Evolutionary conservation across 2,113 vertebrate genomes (phyloP).

Genomic region (Phodopus roborovskii): DNA sequence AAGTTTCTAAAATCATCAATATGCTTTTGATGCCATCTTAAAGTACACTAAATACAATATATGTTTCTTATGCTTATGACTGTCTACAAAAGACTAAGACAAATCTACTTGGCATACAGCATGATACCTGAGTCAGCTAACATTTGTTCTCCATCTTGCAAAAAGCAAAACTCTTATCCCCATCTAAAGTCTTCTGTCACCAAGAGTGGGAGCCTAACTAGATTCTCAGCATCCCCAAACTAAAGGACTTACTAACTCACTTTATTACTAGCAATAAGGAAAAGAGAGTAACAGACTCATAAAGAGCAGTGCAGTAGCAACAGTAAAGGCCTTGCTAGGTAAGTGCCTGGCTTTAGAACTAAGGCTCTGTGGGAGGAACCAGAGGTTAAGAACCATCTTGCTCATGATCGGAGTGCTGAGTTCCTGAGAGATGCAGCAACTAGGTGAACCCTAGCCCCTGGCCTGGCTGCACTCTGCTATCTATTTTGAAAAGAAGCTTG

Average conservation of each 20-base stretch:
- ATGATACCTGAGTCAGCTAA: background rate
- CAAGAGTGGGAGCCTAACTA: background rate
- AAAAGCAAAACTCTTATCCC: background rate
- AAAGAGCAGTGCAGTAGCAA: background rate
- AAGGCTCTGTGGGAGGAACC: background rate
- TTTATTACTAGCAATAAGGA: background rate
- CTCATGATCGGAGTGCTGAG: background rate
- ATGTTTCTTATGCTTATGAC: background rate
- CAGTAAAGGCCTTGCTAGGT: background rate
- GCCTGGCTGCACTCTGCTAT: background rate
- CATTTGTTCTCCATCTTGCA: background rate
- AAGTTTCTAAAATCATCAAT: background rate
- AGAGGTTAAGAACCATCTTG: background rate
- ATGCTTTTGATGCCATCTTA: background rate
- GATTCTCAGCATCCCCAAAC: background rate
- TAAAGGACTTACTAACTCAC: background rate
- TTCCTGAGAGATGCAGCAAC: background rate
- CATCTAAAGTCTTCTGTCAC: background rate
- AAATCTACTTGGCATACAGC: background rate
- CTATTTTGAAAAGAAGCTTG: background rate
- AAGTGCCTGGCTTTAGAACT: background rate
- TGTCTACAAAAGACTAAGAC: background rate
- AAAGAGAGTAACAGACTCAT: background rate
- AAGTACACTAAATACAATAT: conserved; percentile 31
- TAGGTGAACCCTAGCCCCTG: background rate